A percentile compares a stretch with the other conserved stretches of the same genome.
phyloP scores from a whole-genome alignment of 2,888 invertebrate species.

The Lepidocyrtoides sp. region DNA sequence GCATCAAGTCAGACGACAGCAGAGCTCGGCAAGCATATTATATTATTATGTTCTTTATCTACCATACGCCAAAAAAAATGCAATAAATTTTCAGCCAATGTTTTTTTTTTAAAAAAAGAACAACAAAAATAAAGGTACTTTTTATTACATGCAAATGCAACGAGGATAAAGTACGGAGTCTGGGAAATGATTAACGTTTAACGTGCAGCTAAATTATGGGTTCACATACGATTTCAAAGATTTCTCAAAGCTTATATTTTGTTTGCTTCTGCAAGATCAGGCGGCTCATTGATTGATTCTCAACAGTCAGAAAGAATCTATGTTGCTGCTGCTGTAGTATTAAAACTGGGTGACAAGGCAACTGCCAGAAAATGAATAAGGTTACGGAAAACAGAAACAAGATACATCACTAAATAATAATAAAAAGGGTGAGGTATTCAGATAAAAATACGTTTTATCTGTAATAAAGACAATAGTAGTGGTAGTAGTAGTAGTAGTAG shows the following conservation, averaged over 20 bases:
- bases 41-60: slow-evolving; percentile 50
- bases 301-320: slow-evolving; percentile 65
- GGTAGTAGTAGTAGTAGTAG: not conserved
- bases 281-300: slow-evolving; percentile 62
- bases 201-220: slow-evolving; percentile 46
- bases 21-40: slow-evolving; percentile 67
- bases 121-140: slow-evolving; percentile 16
- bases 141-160: slow-evolving; percentile 49
- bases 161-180: slow-evolving; percentile 44
- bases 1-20: slow-evolving; percentile 62
- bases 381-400: slow-evolving; percentile 20
- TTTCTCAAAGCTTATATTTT: slow-evolving; percentile 48
- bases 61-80: slow-evolving; percentile 61
- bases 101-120: slow-evolving; percentile 16
- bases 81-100: slow-evolving; percentile 53
- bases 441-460: not conserved
- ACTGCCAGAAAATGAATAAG: slow-evolving; percentile 24
- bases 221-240: slow-evolving; percentile 54
- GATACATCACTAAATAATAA: slow-evolving; percentile 9
- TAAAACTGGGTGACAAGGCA: slow-evolving; percentile 59
- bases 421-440: slow-evolving; percentile 23
- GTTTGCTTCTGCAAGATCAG: slow-evolving; percentile 43
- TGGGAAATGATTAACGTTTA: slow-evolving; percentile 28
- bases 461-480: not conserved
- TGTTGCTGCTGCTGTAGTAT: slow-evolving; percentile 41